A percentile compares a stretch with the other conserved stretches of the same genome.
Evolutionary conservation across 2,888 invertebrate species (phyloP).

Genomic region (Phrixothrix hirtus): DNA sequence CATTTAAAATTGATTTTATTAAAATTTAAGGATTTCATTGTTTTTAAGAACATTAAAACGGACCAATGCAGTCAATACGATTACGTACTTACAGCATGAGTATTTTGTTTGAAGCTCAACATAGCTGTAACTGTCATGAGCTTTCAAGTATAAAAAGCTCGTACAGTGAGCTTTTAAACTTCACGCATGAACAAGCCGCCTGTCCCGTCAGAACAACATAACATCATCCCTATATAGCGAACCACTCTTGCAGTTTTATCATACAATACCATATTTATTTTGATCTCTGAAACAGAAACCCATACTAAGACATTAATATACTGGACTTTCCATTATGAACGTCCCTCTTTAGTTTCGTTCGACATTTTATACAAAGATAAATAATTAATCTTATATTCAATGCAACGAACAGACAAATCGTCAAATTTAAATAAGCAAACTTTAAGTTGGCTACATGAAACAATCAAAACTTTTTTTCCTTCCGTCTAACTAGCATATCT

Average conservation of each 20-base stretch:
- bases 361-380: too few relatives aligned
- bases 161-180: constrained; percentile 51
- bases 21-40: neutral
- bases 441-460: constrained; percentile 16
- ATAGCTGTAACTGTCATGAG: constrained; percentile 52
- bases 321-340: too few relatives aligned
- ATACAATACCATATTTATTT: constrained; percentile 46
- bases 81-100: constrained; percentile 31
- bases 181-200: constrained; percentile 51
- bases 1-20: too few relatives aligned
- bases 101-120: constrained; percentile 37
- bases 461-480: constrained; percentile 56
- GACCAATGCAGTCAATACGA: constrained; percentile 33
- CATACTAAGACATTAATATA: constrained; percentile 29
- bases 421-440: neutral
- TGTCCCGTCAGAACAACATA: constrained; percentile 50
- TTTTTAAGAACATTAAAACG: neutral
- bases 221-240: constrained; percentile 43
- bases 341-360: too few relatives aligned
- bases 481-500: constrained; percentile 57
- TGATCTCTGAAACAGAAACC: constrained; percentile 38
- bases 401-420: neutral
- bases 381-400: neutral
- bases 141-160: constrained; percentile 51
- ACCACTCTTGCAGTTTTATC: constrained; percentile 43